Evolutionary conservation across 2,113 vertebrate genomes (phyloP), one percentile per base, ranked within the genome.

Genomic region (Cottus gobio): DNA sequence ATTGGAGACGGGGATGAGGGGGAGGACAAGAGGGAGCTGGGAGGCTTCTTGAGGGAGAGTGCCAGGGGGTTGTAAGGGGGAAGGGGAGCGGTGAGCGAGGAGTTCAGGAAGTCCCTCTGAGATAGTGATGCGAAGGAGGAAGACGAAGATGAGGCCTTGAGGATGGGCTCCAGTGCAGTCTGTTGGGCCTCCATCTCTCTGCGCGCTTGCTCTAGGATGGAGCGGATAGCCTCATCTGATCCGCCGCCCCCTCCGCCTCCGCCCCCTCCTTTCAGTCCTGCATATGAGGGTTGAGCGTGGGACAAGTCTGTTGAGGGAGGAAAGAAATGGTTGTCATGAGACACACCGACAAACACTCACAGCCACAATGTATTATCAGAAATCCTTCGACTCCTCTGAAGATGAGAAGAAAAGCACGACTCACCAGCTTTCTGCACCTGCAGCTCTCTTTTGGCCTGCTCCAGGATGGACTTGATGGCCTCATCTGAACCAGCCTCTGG

Each of bases 401-500:
- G 77, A 82, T 7, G 44, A 52, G 42, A 46, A 42, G 37, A 62
- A 71, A 58, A 52, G 10, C 5, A 36, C 36, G 30, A 89, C 67
- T 12, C 94, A 99, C 98, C 97, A 70, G 96, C 96, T 95, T 97
- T 99, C 94, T 98, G 97, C 90, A 97, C 97, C 95, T 98, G 97
- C 88, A 99, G 95, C 94, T 98, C 97, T 95, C 96, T 95, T 94
- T 97, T 99, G 89, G 97, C 97, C 94, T 99, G 97, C 74, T 99
- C 98, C 7, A 98, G 95, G 90, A 99, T 99, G 81, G 96, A 98
- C 95, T 97, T 99, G 95, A 99, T 99, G 50, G 96, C 97, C 92
- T 99, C 96, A 48, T 99, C 97, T 72, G 97, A 98, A 92, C 97
- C 95, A 10, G 95, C 95, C 88, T 99, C 97, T 2, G 96, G 94